Evolutionary conservation across 1,140 invertebrate species (phyloP).

Genomic region (Saccostrea echinata): DNA sequence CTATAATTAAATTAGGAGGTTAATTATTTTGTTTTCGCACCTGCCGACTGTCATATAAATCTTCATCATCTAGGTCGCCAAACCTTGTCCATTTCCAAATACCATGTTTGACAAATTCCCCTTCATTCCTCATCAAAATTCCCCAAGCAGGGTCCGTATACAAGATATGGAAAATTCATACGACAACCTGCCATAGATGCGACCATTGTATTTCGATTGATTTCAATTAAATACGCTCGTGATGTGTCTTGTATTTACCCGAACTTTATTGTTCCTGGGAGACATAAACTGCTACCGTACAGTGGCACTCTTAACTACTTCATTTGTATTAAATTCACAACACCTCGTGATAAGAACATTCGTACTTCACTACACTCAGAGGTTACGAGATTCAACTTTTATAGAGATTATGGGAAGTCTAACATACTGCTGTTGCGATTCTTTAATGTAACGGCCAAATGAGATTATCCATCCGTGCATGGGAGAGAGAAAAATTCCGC

Average conservation of each 20-base stretch:
- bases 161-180: slow-evolving; percentile 8
- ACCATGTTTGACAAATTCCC: slow-evolving; percentile 14
- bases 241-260: background rate
- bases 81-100: slow-evolving; percentile 22
- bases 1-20: background rate
- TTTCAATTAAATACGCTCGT: slow-evolving; percentile 7
- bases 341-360: background rate
- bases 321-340: slow-evolving; percentile 27
- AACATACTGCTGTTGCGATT: background rate
- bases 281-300: background rate
- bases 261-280: background rate
- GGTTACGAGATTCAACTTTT: background rate
- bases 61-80: background rate
- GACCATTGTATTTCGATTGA: slow-evolving; percentile 6
- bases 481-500: background rate
- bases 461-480: too few species aligned
- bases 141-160: background rate
- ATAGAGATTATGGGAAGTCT: background rate
- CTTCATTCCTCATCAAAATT: slow-evolving; percentile 13
- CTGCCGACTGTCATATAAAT: background rate
- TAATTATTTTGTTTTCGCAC: slow-evolving; percentile 13
- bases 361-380: background rate
- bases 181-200: background rate
- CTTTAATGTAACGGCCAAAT: background rate
- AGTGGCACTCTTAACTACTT: background rate